phyloP scores from a whole-genome alignment of 2,113 vertebrate species.

The Zosterops japonicus region DNA sequence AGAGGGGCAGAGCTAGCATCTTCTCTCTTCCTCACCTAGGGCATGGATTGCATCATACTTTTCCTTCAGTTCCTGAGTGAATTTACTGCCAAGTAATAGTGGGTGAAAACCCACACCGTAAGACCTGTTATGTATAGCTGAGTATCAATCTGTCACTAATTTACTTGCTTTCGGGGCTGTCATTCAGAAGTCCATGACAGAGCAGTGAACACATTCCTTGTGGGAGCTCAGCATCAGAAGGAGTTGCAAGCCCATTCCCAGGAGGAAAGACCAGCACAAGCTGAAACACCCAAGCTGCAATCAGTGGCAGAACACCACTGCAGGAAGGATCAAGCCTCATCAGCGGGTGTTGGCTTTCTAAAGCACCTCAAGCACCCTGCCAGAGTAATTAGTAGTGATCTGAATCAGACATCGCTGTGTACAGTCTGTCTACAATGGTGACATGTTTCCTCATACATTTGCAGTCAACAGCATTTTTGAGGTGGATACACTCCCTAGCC shows the following conservation, averaged over 20 bases:
- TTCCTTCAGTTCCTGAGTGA: neutral
- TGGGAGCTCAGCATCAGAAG: neutral
- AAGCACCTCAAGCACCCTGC: neutral
- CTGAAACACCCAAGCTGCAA: neutral
- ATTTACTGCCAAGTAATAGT: neutral
- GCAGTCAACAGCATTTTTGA: conserved; percentile 13
- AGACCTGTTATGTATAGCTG: neutral
- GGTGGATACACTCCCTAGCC: conserved; percentile 11
- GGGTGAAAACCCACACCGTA: neutral
- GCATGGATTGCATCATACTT: neutral
- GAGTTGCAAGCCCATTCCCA: neutral
- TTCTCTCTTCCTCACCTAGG: neutral
- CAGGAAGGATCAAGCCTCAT: neutral
- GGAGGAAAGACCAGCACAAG: neutral
- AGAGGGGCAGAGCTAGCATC: neutral
- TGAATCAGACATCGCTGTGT: conserved; percentile 13
- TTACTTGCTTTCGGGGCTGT: neutral
- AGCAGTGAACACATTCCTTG: neutral
- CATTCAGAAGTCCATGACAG: neutral
- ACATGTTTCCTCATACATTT: neutral
- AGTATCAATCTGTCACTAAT: fast-evolving
- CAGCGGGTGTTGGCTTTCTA: neutral
- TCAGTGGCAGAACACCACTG: neutral
- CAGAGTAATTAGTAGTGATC: conserved; percentile 39
- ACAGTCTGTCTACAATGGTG: conserved; percentile 11